These are phyloP conservation scores for Sus cebifrons DNA, from an alignment of 2,797 vertebrate genomes.

Conservation along the genomic window DNA sequence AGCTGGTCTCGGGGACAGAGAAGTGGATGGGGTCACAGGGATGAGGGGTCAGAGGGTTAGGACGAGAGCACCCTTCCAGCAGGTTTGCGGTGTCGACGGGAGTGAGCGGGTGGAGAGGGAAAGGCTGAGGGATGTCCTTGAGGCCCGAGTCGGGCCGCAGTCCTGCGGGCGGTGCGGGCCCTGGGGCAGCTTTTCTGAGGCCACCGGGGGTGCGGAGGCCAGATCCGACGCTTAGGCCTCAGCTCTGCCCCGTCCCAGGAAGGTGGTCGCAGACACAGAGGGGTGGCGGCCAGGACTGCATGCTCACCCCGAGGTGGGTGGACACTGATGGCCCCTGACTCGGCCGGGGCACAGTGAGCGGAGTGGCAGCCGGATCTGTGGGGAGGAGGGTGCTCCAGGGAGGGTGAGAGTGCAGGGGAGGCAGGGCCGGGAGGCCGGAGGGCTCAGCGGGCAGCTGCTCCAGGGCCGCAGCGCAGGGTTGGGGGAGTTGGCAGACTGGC, in stretches of 20 bases:
- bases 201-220: neutral
- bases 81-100: neutral
- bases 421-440: no score
- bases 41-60: neutral
- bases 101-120: neutral
- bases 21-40: neutral
- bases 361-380: neutral
- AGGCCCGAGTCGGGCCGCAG: neutral
- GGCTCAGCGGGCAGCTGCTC: neutral
- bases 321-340: no score
- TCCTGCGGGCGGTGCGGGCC: rapidly evolving
- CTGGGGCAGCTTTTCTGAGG: neutral
- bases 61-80: neutral
- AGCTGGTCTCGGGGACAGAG: neutral
- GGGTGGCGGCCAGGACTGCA: no score
- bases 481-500: neutral
- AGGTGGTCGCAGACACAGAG: neutral
- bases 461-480: neutral
- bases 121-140: neutral
- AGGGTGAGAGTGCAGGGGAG: no score
- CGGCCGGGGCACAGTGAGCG: neutral
- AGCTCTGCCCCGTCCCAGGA: neutral
- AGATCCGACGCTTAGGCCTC: neutral
- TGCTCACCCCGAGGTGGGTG: neutral
- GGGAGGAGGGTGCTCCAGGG: neutral